Evolutionary conservation across 2,113 vertebrate genomes (phyloP).

Genomic region (Nyctereutes procyonoides): DNA sequence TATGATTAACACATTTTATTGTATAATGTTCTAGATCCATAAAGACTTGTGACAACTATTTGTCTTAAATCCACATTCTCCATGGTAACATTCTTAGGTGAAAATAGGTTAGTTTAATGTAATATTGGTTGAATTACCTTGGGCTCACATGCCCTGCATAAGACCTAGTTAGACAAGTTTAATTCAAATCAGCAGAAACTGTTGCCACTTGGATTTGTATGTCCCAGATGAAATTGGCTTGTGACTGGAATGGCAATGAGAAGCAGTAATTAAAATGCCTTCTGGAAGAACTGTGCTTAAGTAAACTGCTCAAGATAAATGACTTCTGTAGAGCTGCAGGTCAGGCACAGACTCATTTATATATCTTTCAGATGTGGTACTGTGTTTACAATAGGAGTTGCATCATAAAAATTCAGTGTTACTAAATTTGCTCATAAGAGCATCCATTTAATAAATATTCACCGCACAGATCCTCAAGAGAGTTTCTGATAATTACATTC

Average conservation of each 20-base stretch:
- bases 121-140: conserved; percentile 53
- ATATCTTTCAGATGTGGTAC: not conserved
- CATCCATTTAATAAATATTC: conserved; percentile 60
- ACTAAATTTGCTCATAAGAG: conserved; percentile 37
- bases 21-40: conserved; percentile 2
- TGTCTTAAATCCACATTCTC: conserved; percentile 41
- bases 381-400: conserved; percentile 27
- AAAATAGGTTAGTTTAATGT: conserved; percentile 52
- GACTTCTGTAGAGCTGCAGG: conserved; percentile 46
- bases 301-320: conserved; percentile 78
- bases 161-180: conserved; percentile 73
- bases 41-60: conserved; percentile 31
- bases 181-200: conserved; percentile 73
- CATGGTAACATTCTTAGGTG: not conserved
- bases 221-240: conserved; percentile 73
- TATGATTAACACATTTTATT: conserved; percentile 58
- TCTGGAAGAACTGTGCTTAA: conserved; percentile 81
- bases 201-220: conserved; percentile 76
- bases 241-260: conserved; percentile 83
- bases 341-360: not conserved
- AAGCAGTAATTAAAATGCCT: conserved; percentile 87
- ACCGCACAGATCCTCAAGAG: not conserved
- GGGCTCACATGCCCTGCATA: conserved; percentile 53
- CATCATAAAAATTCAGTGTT: conserved; percentile 27
- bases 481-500: conserved; percentile 34